Evolutionary conservation across 2,113 vertebrate species (phyloP).

Genomic region (Labeo catla): DNA sequence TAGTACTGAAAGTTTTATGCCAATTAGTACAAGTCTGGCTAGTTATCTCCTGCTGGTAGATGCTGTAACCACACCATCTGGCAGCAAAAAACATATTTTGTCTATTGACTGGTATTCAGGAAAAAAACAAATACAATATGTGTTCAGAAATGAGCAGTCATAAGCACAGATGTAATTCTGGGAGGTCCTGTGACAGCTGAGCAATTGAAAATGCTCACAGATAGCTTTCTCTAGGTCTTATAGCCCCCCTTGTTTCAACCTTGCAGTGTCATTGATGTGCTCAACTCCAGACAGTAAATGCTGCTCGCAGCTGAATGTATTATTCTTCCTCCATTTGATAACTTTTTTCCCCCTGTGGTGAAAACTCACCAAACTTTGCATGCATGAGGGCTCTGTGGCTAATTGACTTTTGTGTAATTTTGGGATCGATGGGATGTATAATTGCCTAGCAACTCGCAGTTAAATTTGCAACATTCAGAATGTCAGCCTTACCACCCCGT

Average conservation of each 20-base stretch:
- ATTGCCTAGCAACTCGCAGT: conserved; percentile 15
- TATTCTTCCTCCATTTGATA: not conserved
- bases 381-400: conserved; percentile 15
- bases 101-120: not conserved
- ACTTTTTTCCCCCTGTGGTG: conserved; percentile 17
- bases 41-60: not conserved
- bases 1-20: not conserved
- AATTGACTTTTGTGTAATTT: conserved; percentile 33
- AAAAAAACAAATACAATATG: not conserved
- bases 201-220: not conserved
- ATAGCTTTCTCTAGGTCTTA: not conserved
- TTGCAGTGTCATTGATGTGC: not conserved
- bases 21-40: not conserved
- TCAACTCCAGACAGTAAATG: not conserved
- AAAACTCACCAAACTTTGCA: conserved; percentile 23
- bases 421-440: conserved; percentile 23
- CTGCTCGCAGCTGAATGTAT: not conserved
- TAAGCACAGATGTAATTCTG: not conserved
- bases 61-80: not conserved
- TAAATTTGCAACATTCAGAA: conserved; percentile 5
- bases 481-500: not conserved
- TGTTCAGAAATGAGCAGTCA: not conserved
- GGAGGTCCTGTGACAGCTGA: not conserved
- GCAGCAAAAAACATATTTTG: not conserved
- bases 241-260: not conserved